Evolutionary conservation across 2,797 vertebrate species (phyloP), one percentile per base, ranked within the genome.

Genomic region (Smutsia gigantea): DNA sequence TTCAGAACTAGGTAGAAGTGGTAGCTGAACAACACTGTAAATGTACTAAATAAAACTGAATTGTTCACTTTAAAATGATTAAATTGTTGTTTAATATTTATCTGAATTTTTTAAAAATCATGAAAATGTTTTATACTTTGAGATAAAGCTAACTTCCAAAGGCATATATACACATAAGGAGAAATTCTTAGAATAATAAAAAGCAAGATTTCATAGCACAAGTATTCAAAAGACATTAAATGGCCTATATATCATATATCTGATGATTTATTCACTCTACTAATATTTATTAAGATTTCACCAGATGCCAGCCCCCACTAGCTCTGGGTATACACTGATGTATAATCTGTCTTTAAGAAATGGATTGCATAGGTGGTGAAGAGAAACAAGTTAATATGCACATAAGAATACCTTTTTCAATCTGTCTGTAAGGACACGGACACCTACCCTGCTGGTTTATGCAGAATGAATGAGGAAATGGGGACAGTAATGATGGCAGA

Each of bases 111-210:
- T 29, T 46, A 55, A 57, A 37, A 21, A 61, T 53, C 23, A 66
- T 17, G 12, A 42, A 95, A 63, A 72, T 31, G 1, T 82, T 34
- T 92, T 77, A 29, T 49, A 78, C 15, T 91, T 55, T 88, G 59
- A 85, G 31, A 53, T 79, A 85, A 95, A 89, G 31, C 53, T 77
- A 77, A 85, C 69, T 85, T 68, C 17, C 29, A 79, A 84, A 71
- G 29, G n/a, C 61, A 90, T 31, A 75, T 4, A 90, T 31, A 75
- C 3, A 51, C n/a, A 87, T 59, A 74, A 82, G 90, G 39, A 53
- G 1, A 69, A 42, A 78, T 78, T 85, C 53, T 63, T 53, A 78
- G n/a, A 91, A 79, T 77, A 71, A 72, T 61, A 17, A 19, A 42
- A 74, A 46, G 7, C 12, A 68, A 66, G 15, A n/a, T 77, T 83